Percentiles rank a stretch among this genome's conserved stretches.
Conservation (phyloP, 2,797 vertebrate genomes). For the Uromys caudimaculatus region DNA sequence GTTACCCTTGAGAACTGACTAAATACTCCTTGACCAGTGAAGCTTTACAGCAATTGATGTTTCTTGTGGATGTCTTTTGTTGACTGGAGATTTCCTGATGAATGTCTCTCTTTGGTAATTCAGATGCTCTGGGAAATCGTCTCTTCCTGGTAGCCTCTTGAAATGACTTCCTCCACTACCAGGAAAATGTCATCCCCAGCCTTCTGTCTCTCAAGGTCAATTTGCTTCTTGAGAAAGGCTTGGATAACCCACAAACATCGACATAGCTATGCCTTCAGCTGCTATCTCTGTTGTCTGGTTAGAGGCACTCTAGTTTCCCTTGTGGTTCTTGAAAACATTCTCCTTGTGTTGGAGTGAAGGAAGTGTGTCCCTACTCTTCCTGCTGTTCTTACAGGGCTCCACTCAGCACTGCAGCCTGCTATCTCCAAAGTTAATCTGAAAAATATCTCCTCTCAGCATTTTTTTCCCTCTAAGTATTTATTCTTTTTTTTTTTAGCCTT, state of each 20-base stretch:
- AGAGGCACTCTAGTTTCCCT: not conserved
- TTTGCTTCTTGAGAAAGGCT: not conserved
- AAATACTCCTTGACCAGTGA: not conserved
- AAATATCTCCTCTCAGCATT: not conserved
- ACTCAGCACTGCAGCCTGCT: not conserved
- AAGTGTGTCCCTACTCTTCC: not conserved
- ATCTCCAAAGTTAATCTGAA: not conserved
- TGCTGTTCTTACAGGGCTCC: not conserved
- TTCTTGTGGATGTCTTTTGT: not conserved
- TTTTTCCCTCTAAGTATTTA: not conserved
- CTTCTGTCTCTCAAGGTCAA: not conserved
- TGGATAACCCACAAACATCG: not conserved
- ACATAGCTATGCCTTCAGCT: not conserved
- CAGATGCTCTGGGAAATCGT: not conserved
- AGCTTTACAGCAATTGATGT: not conserved
- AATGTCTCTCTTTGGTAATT: not conserved
- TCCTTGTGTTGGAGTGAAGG: not conserved
- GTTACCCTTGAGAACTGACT: not conserved
- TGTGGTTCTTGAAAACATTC: not conserved
- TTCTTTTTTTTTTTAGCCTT: no score
- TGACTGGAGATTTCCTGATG: not conserved
- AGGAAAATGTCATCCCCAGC: not conserved
- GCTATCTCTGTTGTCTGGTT: not conserved
- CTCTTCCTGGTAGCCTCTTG: not conserved
- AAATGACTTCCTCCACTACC: not conserved